Evolutionary conservation across 2,113 vertebrate genomes (phyloP), one percentile per base, ranked within the genome.

Genomic region (Galbula dea): DNA sequence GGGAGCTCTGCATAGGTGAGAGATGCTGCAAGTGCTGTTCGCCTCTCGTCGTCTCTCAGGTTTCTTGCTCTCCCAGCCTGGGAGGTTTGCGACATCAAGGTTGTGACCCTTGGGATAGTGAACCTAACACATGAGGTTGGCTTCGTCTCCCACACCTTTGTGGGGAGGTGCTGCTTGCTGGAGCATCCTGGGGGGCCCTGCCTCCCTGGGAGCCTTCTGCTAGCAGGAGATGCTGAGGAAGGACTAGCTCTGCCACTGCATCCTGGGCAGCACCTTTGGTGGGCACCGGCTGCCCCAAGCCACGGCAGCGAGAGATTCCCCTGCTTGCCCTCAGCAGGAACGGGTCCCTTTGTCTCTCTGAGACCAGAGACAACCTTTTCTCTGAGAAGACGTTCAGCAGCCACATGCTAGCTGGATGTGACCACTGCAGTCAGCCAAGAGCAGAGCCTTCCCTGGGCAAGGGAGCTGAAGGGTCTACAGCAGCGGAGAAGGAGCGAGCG

Each of bases 81-180:
- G 18, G 4, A 19, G 83, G 32, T 32, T 49, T 4, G 69, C 61
- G 86, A 58, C 48, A 54, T 63, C 86, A 62, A 65, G 94, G 91
- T 6, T 65, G 65, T 2, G 74, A 94, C 92, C 96, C 91, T 32
- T 7, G 24, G 67, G 88, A 91, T 77, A 95, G 85, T 89, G 89
- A 63, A 90, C 17, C 13, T 55, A 22, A 57, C 36, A 15, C 23
- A 4, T 2, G 55, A 45, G 65, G 67, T 54, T 75, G 75, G 37
- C 86, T 73, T 30, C 12, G 45, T 76, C 82, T 91, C 49, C 81
- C 23, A 0, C 68, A 23, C 55, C 54, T 89, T 66, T 63, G 59
- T 1, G 13, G 48, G 3, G 87, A 75, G 88, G 46, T 57, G 95
- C 65, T 7, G 58, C 83, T 29, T 9, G 15, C 36, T 36, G 55